A percentile compares a stretch with the other conserved stretches of the same genome.
phyloP scores from a whole-genome alignment of 2,888 invertebrate species.

The Eupithecia abbreviata region DNA sequence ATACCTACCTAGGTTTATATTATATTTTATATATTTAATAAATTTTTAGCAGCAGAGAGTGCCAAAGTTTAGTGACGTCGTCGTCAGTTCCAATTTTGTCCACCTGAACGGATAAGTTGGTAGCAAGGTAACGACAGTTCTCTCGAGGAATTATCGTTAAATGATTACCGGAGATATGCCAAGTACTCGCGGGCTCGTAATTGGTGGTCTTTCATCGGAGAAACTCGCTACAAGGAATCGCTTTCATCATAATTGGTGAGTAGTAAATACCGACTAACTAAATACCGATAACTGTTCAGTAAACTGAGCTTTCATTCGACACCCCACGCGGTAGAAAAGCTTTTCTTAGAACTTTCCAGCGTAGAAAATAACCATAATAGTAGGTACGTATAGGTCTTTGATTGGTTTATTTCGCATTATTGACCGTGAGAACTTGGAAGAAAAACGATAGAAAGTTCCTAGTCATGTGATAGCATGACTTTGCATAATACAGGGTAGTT shows the following conservation, averaged over 20 bases:
- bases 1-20: no score
- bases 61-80: not conserved
- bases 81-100: not conserved
- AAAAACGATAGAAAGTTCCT: not conserved
- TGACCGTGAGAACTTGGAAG: not conserved
- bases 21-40: no score
- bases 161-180: conserved; percentile 54
- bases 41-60: not conserved
- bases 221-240: conserved; percentile 30
- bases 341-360: not conserved
- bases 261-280: conserved; percentile 11
- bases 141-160: conserved; percentile 67
- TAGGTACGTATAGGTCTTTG: not conserved
- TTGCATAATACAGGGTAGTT: not conserved
- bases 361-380: not conserved
- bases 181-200: conserved; percentile 30
- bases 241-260: conserved; percentile 24
- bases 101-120: not conserved
- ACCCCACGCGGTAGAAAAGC: not conserved
- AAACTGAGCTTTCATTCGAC: conserved; percentile 2
- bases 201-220: conserved; percentile 29
- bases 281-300: conserved; percentile 4
- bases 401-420: not conserved
- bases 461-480: not conserved
- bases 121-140: conserved; percentile 54